phyloP scores from a whole-genome alignment of 2,113 vertebrate species.

The Poeciliopsis occidentalis region DNA sequence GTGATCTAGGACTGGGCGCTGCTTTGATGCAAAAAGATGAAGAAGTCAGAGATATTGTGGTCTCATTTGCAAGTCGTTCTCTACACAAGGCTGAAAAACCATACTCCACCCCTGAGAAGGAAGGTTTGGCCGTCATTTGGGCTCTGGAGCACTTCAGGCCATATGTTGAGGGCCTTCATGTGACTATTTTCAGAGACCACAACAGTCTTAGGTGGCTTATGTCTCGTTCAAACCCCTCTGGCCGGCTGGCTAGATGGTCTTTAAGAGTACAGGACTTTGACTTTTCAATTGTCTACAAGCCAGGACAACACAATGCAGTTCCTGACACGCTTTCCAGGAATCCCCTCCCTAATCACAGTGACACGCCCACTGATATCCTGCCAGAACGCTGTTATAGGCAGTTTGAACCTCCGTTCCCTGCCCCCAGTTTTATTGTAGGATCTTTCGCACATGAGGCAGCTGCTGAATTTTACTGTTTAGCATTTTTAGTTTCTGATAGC shows the following conservation, averaged over 20 bases:
- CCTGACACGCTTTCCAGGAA: too few relatives aligned
- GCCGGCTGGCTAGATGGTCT: not conserved
- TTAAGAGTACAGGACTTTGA: not conserved
- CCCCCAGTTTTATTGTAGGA: too few relatives aligned
- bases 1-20: not conserved
- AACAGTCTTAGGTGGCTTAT: not conserved
- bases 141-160: not conserved
- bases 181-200: slow-evolving; percentile 6
- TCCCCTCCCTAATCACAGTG: too few relatives aligned
- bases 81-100: slow-evolving; percentile 12
- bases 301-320: not conserved
- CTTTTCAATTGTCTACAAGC: not conserved
- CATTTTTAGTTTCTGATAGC: too few relatives aligned
- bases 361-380: not conserved
- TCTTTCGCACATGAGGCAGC: too few relatives aligned
- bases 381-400: too few relatives aligned
- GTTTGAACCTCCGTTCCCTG: too few relatives aligned
- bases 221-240: not conserved
- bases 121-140: not conserved
- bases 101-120: not conserved
- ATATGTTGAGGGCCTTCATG: not conserved
- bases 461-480: too few relatives aligned
- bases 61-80: not conserved
- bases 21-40: slow-evolving; percentile 2
- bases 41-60: not conserved